Evolutionary conservation across 1,140 invertebrate species (phyloP).

Genomic region (Drosophila trapezifrons): DNA sequence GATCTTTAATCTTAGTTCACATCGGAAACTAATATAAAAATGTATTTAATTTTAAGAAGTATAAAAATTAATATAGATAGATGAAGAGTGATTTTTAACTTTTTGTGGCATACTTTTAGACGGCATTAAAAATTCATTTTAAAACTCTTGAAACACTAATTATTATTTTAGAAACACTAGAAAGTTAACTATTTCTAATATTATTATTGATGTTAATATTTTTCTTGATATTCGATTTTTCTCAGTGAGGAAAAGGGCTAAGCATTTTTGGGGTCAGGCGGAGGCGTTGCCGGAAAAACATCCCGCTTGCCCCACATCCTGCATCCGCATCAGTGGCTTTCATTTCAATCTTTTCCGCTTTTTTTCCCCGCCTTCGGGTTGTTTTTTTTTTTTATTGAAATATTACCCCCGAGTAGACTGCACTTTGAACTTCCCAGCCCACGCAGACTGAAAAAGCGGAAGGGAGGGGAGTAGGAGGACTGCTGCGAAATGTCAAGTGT

Average conservation of each 20-base stretch:
- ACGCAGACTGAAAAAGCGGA: constrained; percentile 27
- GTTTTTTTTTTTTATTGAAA: constrained; percentile 56
- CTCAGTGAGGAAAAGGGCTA: constrained; percentile 18
- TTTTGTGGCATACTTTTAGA: no score
- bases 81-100: no score
- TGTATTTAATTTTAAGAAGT: no score
- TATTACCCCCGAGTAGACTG: constrained; percentile 52
- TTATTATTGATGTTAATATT: no score
- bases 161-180: no score
- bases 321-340: constrained; percentile 43
- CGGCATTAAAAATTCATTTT: no score
- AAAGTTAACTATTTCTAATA: no score
- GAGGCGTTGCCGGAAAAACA: constrained; percentile 43
- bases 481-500: constrained; percentile 67
- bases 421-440: constrained; percentile 54
- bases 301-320: constrained; percentile 14
- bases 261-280: constrained; percentile 55
- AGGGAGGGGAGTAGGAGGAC: neutral
- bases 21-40: no score
- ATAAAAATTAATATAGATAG: no score
- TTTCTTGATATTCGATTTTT: no score
- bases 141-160: no score
- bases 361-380: neutral
- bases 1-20: no score
- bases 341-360: constrained; percentile 32